These are phyloP conservation scores for Araneus ventricosus DNA, from an alignment of 1,140 invertebrate genomes.

Conservation along the genomic window DNA sequence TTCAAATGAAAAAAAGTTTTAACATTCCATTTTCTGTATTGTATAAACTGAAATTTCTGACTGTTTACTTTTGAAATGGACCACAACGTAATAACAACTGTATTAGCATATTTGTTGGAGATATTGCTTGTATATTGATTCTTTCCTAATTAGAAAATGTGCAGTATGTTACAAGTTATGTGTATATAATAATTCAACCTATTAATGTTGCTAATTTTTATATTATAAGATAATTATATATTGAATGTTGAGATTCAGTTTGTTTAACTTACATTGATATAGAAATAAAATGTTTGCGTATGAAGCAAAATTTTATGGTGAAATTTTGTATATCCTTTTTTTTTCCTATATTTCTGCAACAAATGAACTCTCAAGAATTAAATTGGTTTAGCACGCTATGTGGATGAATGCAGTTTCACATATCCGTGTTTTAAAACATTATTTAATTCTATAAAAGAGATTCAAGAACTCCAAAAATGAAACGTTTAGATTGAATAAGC, in stretches of 20 bases:
- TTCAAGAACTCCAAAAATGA: too few relatives aligned
- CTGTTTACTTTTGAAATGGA: conserved; percentile 1
- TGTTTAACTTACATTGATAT: not conserved
- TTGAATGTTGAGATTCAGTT: not conserved
- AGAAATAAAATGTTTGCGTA: not conserved
- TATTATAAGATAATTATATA: not conserved
- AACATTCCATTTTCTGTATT: conserved; percentile 18
- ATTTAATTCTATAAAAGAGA: too few relatives aligned
- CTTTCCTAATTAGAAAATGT: conserved; percentile 9
- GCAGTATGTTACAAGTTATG: not conserved
- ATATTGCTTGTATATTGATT: conserved; percentile 8
- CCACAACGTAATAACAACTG: not conserved
- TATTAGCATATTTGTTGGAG: not conserved
- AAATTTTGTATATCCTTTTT: too few relatives aligned
- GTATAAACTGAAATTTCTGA: not conserved
- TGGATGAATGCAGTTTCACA: too few relatives aligned
- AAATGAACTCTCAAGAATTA: too few relatives aligned
- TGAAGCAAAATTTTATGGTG: too few relatives aligned
- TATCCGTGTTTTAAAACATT: too few relatives aligned
- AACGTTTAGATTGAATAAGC: too few relatives aligned
- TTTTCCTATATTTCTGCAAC: too few relatives aligned
- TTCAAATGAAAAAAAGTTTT: not conserved
- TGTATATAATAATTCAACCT: not conserved
- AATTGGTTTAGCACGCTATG: too few relatives aligned
- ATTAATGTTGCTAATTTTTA: conserved; percentile 4